phyloP scores from a whole-genome alignment of 2,797 vertebrate species.

The Microctenopoma lineatum region DNA sequence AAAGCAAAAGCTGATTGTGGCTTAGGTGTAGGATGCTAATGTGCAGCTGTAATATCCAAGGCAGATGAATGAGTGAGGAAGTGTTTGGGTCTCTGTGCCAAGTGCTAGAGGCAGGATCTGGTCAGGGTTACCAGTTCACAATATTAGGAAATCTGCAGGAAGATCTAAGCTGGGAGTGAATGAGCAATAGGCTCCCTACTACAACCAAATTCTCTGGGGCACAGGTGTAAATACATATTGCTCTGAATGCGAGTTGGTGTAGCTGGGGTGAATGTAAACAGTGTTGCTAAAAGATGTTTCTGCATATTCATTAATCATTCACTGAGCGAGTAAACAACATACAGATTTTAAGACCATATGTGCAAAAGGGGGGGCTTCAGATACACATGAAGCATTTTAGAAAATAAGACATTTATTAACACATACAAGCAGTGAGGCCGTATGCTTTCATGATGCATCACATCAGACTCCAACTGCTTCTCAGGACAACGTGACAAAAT shows the following conservation, averaged over 20 bases:
- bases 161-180: slow-evolving; percentile 7
- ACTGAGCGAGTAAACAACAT: slow-evolving; percentile 42
- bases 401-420: slow-evolving; percentile 21
- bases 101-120: slow-evolving; percentile 35
- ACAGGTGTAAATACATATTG: slow-evolving; percentile 11
- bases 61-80: slow-evolving; percentile 44
- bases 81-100: slow-evolving; percentile 29
- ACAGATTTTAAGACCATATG: background rate
- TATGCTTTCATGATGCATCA: slow-evolving; percentile 33
- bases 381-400: slow-evolving; percentile 24
- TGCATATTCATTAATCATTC: slow-evolving; percentile 44
- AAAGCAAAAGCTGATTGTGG: slow-evolving; percentile 50
- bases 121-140: slow-evolving; percentile 16
- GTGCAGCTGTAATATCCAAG: slow-evolving; percentile 36
- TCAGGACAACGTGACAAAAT: slow-evolving; percentile 27
- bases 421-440: slow-evolving; percentile 12
- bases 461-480: slow-evolving; percentile 39
- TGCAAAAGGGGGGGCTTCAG: background rate
- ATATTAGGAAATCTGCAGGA: slow-evolving; percentile 2
- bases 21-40: slow-evolving; percentile 62
- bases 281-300: slow-evolving; percentile 19
- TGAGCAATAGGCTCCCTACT: slow-evolving; percentile 7
- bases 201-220: slow-evolving; percentile 20
- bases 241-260: slow-evolving; percentile 19
- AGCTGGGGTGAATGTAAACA: slow-evolving; percentile 35